Evolutionary conservation across 2,113 vertebrate genomes (phyloP).

Genomic region (Hypanus sabinus): DNA sequence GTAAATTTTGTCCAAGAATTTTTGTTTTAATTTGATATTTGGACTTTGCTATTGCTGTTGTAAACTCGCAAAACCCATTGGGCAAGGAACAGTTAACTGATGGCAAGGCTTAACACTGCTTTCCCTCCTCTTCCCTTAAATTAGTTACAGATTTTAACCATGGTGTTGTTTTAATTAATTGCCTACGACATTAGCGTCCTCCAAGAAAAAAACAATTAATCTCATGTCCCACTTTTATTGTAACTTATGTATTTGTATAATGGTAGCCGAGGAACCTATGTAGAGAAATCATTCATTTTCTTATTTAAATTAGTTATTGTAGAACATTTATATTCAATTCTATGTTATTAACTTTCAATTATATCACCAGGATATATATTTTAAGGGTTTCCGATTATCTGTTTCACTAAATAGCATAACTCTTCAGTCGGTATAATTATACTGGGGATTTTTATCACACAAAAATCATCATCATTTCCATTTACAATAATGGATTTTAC

Average conservation of each 20-base stretch:
- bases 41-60: not conserved
- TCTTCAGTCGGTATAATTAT: slow-evolving; percentile 7
- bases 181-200: not conserved
- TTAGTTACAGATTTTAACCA: not conserved
- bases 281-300: not conserved
- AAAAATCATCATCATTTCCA: slow-evolving; percentile 15
- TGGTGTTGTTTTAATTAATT: slow-evolving; percentile 5
- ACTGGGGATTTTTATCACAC: not conserved
- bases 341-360: slow-evolving; percentile 17
- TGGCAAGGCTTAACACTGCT: not conserved
- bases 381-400: not conserved
- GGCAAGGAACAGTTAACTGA: not conserved
- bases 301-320: not conserved
- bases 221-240: not conserved
- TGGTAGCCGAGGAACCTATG: not conserved
- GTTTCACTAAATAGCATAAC: slow-evolving; percentile 15
- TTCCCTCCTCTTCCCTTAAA: not conserved
- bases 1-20: not conserved
- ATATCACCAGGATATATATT: not conserved
- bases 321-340: not conserved
- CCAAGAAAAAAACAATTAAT: slow-evolving; percentile 14
- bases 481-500: not conserved
- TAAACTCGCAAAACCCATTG: not conserved
- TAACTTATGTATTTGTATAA: not conserved
- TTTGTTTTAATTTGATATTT: not conserved